Base-by-base conservation (phyloP, 2,797 vertebrate genomes). In the Cirrhinus mrigala region DNA sequence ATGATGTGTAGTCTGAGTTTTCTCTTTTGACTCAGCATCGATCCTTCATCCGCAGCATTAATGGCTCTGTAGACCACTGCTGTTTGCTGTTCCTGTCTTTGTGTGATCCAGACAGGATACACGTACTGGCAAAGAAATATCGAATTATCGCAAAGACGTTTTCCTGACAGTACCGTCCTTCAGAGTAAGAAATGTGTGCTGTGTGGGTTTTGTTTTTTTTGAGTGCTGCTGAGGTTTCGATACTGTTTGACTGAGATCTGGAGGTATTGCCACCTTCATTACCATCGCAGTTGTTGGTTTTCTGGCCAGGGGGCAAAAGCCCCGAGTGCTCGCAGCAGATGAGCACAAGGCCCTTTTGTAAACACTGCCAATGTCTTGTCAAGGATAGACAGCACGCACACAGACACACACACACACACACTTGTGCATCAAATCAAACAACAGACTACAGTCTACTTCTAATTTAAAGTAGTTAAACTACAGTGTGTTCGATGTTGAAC, bases 1-100 rank as follows among this genome's bases (percentile, higher is more conserved):
- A 87, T 90, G 81, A 89, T 87, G 79, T 74, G 84, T 66, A 71
- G 52, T 83, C 62, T 81, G 87, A 85, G 73, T 90, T 89, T 88
- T 81, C 78, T 91, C 88, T 87, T 86, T 83, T 48, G 74, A 78
- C 50, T 87, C 84, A 50, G 90, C 90, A 92, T 94, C 86, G 88
- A 89, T 80, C 60, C n/a, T 60, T 82, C 80, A 87, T 87, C 84
- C 62, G 62, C 83, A 88, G 83, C 85, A 85, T 77, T 90, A 90
- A 91, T 85, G 88, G 81, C 74, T 76, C 79, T 87, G 86, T 80
- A 78, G 66, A 70, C 56, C 74, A 24, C 69, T 82, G 85, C 62
- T 87, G 85, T 75, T 83, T 84, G 52, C 84, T 81, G 62, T 73
- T 83, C 60, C 87, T 79, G 46, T 81, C 69, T 68, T 79, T 44